Base-by-base conservation (phyloP, 2,888 invertebrate species). In the Diadegma fenestrale region DNA sequence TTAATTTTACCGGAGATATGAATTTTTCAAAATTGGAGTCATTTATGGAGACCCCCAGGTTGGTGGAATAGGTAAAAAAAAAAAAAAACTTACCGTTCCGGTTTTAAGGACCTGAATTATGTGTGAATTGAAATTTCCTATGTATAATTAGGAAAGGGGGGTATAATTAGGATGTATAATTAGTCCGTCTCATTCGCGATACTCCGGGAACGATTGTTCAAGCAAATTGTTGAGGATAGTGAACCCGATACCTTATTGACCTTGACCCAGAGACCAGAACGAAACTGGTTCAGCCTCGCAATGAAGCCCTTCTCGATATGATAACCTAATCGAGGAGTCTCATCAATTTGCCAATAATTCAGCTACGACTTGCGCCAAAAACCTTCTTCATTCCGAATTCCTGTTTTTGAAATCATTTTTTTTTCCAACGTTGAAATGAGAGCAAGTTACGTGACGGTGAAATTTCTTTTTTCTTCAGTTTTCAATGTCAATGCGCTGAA, bases 231-330 rank as follows among this genome's bases (percentile, higher is more conserved):
- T 19, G 14, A 22, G 48, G 61, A 80, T 68, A 72, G 41, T 48
- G 79, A 80, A 85, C 41, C 48, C 61, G 69, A 19, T 63, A 54
- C 43, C n/a, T 58, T 5, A 48, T 51, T 85, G 85, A 82, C 82
- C 85, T 85, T 85, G 85, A 85, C 85, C 85, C 75, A 85, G 64
- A 82, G 72, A 82, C 58, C 26, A 54, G 58, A 43, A 54, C 17
- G 30, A 45, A 51, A 45, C 8, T 22, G 43, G 33, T 51, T 63
- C 30, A 64, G 0, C 12, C 26, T 77, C 41, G 5, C n/a, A n/a
- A 54, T 45, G n/a, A 5, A 37, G 33, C 22, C 64, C n/a, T 73
- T 63, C 17, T 12, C 43, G 6, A 66, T n/a, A n/a, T 85, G 7
- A 64, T 12, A 41, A 54, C 72, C 48, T 41, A 19, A 63, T 22